These are phyloP conservation scores for Corticium candelabrum DNA, from an alignment of 37 sponge, comb jelly and placozoan genomes.

Conservation along the genomic window DNA sequence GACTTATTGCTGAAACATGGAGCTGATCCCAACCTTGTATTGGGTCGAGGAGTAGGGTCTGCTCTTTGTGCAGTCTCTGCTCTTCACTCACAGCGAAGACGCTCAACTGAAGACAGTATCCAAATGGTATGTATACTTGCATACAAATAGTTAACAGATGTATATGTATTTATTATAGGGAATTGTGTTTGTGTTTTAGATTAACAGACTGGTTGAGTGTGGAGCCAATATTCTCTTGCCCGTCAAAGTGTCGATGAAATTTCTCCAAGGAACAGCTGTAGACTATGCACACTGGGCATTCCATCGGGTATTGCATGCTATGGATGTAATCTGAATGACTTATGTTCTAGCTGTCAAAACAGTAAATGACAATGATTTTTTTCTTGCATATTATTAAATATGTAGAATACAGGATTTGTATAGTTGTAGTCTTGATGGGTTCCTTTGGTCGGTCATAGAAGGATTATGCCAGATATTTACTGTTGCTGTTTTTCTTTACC, in stretches of 20 bases:
- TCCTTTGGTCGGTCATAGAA: no score
- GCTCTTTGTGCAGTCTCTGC: constrained; percentile 57
- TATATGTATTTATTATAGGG: background rate
- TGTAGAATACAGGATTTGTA: no score
- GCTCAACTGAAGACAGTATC: background rate
- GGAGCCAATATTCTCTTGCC: constrained; percentile 39
- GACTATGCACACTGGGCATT: constrained; percentile 59
- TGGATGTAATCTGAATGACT: background rate
- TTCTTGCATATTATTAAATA: no score
- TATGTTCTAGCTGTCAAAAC: no score
- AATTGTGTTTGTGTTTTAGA: background rate
- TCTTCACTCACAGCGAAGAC: constrained; percentile 16
- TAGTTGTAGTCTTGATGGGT: no score
- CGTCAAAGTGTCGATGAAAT: constrained; percentile 23
- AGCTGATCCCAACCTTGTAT: constrained; percentile 50
- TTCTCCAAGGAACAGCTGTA: constrained; percentile 30
- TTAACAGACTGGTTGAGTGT: constrained; percentile 24
- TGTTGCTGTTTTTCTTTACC: no score
- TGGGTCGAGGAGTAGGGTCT: constrained; percentile 49
- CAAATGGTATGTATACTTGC: constrained; percentile 13
- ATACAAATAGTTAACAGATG: background rate
- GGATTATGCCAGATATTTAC: no score
- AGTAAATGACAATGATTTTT: no score
- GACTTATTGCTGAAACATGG: constrained; percentile 43
- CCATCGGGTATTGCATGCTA: constrained; percentile 25